Conservation (phyloP, 1,140 invertebrate species). For the Episyrphus balteatus region DNA sequence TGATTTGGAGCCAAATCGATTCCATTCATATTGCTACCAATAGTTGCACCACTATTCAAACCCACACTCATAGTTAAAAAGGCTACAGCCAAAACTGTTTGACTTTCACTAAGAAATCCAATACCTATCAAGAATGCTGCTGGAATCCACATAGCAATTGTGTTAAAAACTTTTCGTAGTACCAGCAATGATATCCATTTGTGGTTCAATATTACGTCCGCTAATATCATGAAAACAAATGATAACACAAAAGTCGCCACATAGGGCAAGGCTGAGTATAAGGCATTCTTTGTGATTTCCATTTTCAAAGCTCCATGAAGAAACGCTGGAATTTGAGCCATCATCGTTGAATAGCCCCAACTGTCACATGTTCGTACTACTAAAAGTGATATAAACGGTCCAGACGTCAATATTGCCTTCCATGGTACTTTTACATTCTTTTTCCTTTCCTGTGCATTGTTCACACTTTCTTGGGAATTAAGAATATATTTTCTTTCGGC, state of each 20-base stretch:
- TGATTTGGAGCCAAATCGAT: conserved; percentile 69
- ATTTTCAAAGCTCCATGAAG: conserved; percentile 72
- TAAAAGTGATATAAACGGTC: conserved; percentile 76
- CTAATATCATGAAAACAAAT: conserved; percentile 47
- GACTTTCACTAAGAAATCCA: conserved; percentile 44
- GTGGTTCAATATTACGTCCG: conserved; percentile 16
- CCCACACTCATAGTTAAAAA: conserved; percentile 60
- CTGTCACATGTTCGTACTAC: conserved; percentile 77
- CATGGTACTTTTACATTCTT: conserved; percentile 45
- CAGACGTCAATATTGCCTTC: conserved; percentile 59
- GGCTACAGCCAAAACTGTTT: conserved; percentile 43
- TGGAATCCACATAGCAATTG: conserved; percentile 49
- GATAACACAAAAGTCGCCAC: conserved; percentile 57
- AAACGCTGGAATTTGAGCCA: conserved; percentile 86
- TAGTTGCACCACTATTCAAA: conserved; percentile 62
- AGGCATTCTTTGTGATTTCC: conserved; percentile 63
- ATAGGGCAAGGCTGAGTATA: conserved; percentile 74
- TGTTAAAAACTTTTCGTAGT: conserved; percentile 57
- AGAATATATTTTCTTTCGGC: conserved; percentile 55
- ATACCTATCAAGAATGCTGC: conserved; percentile 50
- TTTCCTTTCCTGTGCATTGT: conserved; percentile 27
- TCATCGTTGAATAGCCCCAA: conserved; percentile 85
- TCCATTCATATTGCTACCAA: conserved; percentile 57
- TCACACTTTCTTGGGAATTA: conserved; percentile 25
- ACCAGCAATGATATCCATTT: conserved; percentile 41